Base-by-base conservation (phyloP, 2,888 invertebrate species). In the Stratiomys singularior region DNA sequence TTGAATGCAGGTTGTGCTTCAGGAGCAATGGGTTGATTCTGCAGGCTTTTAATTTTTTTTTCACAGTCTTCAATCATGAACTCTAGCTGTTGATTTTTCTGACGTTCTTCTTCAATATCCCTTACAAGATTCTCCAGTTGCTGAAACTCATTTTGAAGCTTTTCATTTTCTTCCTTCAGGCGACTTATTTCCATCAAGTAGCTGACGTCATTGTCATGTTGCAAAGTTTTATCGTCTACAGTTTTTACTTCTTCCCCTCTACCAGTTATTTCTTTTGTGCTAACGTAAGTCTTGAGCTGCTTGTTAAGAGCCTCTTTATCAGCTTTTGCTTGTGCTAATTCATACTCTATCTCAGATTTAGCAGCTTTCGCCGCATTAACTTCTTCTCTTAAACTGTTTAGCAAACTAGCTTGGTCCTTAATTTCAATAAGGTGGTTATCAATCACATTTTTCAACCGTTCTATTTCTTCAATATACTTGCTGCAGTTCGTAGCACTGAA, bases 71-170 rank as follows among this genome's bases (percentile, higher is more conserved):
- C 63, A 66, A 78, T 52, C 30, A 71, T 58, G 7, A 67, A 66
- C 63, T 80, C 80, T 71, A 77, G 66, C 47, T 80, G 78, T 47
- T 77, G 81, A 81, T 82, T 81, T 80, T 79, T 80, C 63, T 79
- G 79, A 69, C 79, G 80, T 79, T 82, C 82, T 81, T 82, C 82
- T 81, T 82, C 83, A 79, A 82, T 82, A 80, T 83, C 82, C 81
- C 78, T 80, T 77, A 81, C 80, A 74, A 81, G 25, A 77, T 64
- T 56, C 11, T 67, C 76, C 7, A 71, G 47, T n/a, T 71, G 60
- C 27, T 69, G 25, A n/a, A 77, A 44, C 25, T 77, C 77, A 1
- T 56, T 56, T 37, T 77, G 52, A 27, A 77, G 71, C 13, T 44
- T 37, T 44, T 44, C 23, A n/a, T 76, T 72, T 28, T 72, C 56